Percentiles rank a stretch among this genome's conserved stretches.
phyloP scores from a whole-genome alignment of 2,888 invertebrate species.

The Lacanobia wlatinum region DNA sequence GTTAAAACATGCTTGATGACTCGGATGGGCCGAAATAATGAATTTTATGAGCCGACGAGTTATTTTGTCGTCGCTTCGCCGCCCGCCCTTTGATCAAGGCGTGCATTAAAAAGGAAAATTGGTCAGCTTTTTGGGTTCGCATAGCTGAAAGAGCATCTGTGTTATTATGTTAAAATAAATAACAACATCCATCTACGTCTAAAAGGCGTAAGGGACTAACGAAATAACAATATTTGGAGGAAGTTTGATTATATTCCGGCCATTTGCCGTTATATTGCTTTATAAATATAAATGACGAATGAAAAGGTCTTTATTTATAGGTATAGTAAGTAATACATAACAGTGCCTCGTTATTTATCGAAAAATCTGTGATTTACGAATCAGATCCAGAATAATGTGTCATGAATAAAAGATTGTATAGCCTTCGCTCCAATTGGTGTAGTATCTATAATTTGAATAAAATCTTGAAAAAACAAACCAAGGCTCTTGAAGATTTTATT shows the following conservation, averaged over 20 bases:
- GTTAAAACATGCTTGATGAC: conserved; percentile 62
- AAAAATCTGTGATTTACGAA: conserved; percentile 42
- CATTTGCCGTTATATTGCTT: conserved; percentile 22
- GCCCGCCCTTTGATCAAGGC: conserved; percentile 84
- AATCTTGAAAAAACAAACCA: conserved; percentile 40
- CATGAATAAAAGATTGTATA: conserved; percentile 72
- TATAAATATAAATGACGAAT: conserved; percentile 33
- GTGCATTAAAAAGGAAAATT: conserved; percentile 86
- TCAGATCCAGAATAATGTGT: conserved; percentile 33
- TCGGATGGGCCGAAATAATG: conserved; percentile 74
- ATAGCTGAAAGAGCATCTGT: conserved; percentile 73
- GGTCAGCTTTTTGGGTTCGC: conserved; percentile 79
- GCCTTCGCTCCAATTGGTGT: conserved; percentile 64
- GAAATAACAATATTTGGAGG: conserved; percentile 23
- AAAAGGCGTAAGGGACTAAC: conserved; percentile 41
- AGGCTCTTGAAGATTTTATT: conserved; percentile 19
- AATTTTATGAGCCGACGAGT: conserved; percentile 79
- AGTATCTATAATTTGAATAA: conserved; percentile 67
- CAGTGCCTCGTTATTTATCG: conserved; percentile 10
- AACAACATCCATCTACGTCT: conserved; percentile 44
- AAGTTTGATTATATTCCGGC: conserved; percentile 15
- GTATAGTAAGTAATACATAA: conserved; percentile 22
- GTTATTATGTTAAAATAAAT: conserved; percentile 62
- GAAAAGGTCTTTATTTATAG: conserved; percentile 3
- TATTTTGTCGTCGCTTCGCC: conserved; percentile 78